phyloP scores from a whole-genome alignment of 2,888 invertebrate species.

The Ophion costatus region DNA sequence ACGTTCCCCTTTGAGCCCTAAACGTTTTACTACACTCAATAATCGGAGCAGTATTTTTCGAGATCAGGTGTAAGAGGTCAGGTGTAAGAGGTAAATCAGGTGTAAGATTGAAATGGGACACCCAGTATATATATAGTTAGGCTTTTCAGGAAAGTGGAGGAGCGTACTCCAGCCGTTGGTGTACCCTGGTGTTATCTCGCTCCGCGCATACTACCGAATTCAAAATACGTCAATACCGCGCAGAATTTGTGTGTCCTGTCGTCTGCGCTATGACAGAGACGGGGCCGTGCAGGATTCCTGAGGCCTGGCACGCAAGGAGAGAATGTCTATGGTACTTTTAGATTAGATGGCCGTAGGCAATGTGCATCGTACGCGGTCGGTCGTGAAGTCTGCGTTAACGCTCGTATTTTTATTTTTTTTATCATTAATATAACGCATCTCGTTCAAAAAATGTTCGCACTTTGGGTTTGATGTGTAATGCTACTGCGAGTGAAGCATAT shows the following conservation, averaged over 20 bases:
- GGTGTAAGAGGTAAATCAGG: too few relatives aligned
- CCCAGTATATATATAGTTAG: slow-evolving; percentile 1
- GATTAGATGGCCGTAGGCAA: background rate
- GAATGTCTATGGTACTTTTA: background rate
- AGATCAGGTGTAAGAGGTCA: too few relatives aligned
- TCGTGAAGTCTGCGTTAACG: background rate
- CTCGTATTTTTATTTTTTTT: background rate
- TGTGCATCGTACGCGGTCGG: background rate
- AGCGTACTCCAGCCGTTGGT: slow-evolving; percentile 69
- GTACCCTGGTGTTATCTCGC: slow-evolving; percentile 59
- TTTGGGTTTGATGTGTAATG: background rate
- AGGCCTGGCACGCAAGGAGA: slow-evolving; percentile 29
- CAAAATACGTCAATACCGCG: slow-evolving; percentile 78
- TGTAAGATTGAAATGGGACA: too few relatives aligned
- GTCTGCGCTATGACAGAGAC: slow-evolving; percentile 38
- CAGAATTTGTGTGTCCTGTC: slow-evolving; percentile 67
- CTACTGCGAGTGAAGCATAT: too few relatives aligned
- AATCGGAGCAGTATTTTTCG: too few relatives aligned
- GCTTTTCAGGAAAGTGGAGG: slow-evolving; percentile 68
- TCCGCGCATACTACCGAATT: slow-evolving; percentile 68
- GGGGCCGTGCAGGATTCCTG: slow-evolving; percentile 50
- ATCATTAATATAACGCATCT: background rate
- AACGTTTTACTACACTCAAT: too few relatives aligned
- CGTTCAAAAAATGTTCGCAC: background rate
- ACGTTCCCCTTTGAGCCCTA: too few relatives aligned